A percentile compares a stretch with the other conserved stretches of the same genome.
phyloP scores from a whole-genome alignment of 1,140 invertebrate genomes.

The Atta cephalotes region DNA sequence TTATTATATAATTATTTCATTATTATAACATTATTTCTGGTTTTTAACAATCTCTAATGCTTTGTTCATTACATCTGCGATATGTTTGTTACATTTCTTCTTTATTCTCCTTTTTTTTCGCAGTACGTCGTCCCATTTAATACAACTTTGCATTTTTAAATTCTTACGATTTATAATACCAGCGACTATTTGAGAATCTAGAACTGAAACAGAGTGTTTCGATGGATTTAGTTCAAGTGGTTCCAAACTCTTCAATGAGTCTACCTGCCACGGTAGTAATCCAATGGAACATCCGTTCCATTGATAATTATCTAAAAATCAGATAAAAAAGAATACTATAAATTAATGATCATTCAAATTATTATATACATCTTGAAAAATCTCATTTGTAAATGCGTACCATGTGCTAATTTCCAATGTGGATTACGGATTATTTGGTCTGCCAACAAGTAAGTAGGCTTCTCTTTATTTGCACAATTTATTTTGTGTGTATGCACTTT shows the following conservation, averaged over 20 bases:
- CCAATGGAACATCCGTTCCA: conserved; percentile 82
- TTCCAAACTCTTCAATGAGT: conserved; percentile 70
- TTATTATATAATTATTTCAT: too few species aligned
- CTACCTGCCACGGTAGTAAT: conserved; percentile 83
- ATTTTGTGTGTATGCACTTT: conserved; percentile 4
- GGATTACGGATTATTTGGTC: conserved; percentile 77
- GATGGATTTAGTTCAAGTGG: conserved; percentile 40
- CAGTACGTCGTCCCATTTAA: conserved; percentile 80
- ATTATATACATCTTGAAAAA: background rate
- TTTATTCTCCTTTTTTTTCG: conserved; percentile 75
- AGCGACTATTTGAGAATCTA: conserved; percentile 72
- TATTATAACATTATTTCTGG: conserved; percentile 28
- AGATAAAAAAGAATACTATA: background rate
- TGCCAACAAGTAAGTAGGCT: conserved; percentile 42
- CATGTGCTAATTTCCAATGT: conserved; percentile 71
- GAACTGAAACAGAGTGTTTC: conserved; percentile 44
- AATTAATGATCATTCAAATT: conserved; percentile 27
- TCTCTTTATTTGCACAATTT: conserved; percentile 31
- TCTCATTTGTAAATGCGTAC: conserved; percentile 56
- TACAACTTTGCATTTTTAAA: conserved; percentile 75
- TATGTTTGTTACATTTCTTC: conserved; percentile 65
- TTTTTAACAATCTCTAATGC: conserved; percentile 77
- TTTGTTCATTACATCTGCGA: conserved; percentile 72
- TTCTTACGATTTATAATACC: conserved; percentile 76
- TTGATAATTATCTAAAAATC: conserved; percentile 71